These are phyloP conservation scores for Pseudococcus jackbeardsleyi DNA, from an alignment of 2,888 invertebrate species.

Conservation along the genomic window DNA sequence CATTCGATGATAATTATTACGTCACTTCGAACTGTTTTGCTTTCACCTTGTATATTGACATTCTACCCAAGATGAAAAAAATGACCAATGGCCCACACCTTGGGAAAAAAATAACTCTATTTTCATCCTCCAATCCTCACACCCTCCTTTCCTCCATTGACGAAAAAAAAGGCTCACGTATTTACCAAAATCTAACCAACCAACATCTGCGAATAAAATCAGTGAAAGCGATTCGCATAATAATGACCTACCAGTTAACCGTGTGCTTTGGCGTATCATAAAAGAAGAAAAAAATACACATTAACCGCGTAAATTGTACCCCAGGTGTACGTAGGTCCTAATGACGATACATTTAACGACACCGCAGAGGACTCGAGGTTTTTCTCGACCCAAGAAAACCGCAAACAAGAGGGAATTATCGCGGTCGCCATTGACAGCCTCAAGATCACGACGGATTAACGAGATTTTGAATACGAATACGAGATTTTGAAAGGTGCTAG, in stretches of 20 bases:
- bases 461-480: not conserved
- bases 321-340: not conserved
- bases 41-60: not conserved
- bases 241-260: constrained; percentile 4
- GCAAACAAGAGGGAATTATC: constrained; percentile 8
- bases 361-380: constrained; percentile 9
- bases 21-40: not conserved
- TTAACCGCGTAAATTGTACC: not conserved
- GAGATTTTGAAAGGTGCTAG: not conserved
- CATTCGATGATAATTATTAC: not conserved
- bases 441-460: not conserved
- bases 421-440: not conserved
- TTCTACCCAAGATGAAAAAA: not conserved
- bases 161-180: not conserved
- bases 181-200: not conserved
- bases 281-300: not conserved
- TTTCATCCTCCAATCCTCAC: no score
- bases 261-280: not conserved
- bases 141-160: no score
- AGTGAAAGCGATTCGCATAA: constrained; percentile 30
- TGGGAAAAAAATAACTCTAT: no score
- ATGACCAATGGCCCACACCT: no score
- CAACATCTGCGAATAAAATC: not conserved
- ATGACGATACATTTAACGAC: not conserved
- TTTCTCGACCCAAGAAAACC: not conserved